Evolutionary conservation across 1,140 invertebrate genomes (phyloP).

Genomic region (Probaryconus sp.): DNA sequence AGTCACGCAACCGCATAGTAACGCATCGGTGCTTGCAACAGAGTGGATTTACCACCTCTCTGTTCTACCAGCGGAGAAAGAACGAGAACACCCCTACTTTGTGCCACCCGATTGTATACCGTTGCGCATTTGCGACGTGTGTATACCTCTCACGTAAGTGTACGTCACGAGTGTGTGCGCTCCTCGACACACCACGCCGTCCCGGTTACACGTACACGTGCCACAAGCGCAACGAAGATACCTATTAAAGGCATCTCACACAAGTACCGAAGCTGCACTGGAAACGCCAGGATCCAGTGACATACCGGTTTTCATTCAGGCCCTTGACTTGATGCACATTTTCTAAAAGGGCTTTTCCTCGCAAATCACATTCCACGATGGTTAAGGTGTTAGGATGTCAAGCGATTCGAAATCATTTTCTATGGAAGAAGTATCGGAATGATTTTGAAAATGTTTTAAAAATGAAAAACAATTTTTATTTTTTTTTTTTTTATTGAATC

Average conservation of each 20-base stretch:
- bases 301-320: conserved; percentile 41
- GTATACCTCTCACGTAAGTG: no score
- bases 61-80: conserved; percentile 47
- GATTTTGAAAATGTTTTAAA: no score
- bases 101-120: conserved; percentile 2
- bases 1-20: conserved; percentile 40
- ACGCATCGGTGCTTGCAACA: conserved; percentile 50
- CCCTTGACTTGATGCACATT: no score
- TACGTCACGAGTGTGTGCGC: conserved; percentile 37
- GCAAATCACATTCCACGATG: conserved; percentile 1
- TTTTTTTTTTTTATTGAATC: no score
- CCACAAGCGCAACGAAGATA: conserved; percentile 63
- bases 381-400: conserved; percentile 18
- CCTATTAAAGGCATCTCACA: conserved; percentile 75
- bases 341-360: no score
- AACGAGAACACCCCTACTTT: conserved; percentile 32
- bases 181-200: conserved; percentile 32
- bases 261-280: conserved; percentile 72
- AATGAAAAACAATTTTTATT: no score
- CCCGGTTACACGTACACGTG: conserved; percentile 34
- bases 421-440: no score
- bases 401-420: conserved; percentile 12
- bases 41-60: conserved; percentile 48
- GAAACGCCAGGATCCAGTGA: conserved; percentile 63
- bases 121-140: conserved; percentile 9